phyloP scores from a whole-genome alignment of 2,888 invertebrate species.

The Baccha elongata region DNA sequence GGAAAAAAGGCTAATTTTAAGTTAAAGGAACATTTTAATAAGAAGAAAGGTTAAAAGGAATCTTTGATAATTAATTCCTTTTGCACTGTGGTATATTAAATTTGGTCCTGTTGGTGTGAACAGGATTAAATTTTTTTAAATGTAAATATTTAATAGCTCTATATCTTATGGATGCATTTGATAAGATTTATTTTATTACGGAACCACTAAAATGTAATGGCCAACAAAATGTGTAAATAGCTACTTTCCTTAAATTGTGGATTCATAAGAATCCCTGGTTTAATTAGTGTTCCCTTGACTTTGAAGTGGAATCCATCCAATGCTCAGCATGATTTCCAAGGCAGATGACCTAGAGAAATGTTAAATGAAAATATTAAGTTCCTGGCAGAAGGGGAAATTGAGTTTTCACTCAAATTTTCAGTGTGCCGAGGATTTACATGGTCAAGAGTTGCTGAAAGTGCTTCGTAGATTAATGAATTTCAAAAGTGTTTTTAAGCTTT shows the following conservation, averaged over 20 bases:
- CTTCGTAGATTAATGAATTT: conserved; percentile 17
- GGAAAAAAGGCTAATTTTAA: not conserved
- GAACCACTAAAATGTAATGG: not conserved
- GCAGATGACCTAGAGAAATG: conserved; percentile 15
- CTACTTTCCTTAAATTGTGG: no score
- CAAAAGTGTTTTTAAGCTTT: not conserved
- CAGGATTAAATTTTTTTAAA: no score
- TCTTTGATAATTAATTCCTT: conserved; percentile 5
- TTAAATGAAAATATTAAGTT: not conserved
- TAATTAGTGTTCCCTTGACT: conserved; percentile 4
- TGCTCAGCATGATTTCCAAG: not conserved
- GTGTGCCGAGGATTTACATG: not conserved
- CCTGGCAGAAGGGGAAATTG: not conserved
- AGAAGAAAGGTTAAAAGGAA: not conserved
- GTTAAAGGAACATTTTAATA: not conserved
- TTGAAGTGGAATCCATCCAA: conserved; percentile 1
- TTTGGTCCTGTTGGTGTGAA: no score
- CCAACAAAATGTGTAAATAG: no score
- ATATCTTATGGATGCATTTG: not conserved
- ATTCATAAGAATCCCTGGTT: not conserved
- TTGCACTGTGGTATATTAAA: no score
- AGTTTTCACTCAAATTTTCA: not conserved
- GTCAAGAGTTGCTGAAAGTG: conserved; percentile 2
- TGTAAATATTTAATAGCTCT: no score
- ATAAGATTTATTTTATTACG: conserved; percentile 4